These are phyloP conservation scores for Campoletis sonorensis DNA, from an alignment of 1,140 invertebrate species.

Conservation along the genomic window DNA sequence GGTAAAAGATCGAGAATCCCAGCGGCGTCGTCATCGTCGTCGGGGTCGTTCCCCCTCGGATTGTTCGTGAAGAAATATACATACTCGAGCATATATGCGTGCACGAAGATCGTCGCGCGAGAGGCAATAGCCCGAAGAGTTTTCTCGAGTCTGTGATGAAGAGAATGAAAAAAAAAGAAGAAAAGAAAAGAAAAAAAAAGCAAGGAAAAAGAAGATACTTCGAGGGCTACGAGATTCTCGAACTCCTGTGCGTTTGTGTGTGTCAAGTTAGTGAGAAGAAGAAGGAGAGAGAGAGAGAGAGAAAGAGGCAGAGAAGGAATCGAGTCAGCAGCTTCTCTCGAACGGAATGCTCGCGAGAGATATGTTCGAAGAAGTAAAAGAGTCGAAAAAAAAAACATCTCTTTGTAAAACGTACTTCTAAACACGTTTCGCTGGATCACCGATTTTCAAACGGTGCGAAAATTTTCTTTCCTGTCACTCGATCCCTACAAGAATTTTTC, in stretches of 20 bases:
- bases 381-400: background rate
- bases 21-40: slow-evolving; percentile 38
- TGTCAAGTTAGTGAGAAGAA: background rate
- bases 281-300: background rate
- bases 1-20: slow-evolving; percentile 23
- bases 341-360: slow-evolving; percentile 22
- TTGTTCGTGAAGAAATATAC: slow-evolving; percentile 53
- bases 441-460: slow-evolving; percentile 5
- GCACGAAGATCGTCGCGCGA: slow-evolving; percentile 44
- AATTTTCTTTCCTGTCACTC: background rate
- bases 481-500: background rate
- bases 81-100: slow-evolving; percentile 51
- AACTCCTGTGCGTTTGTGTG: background rate
- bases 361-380: slow-evolving; percentile 3
- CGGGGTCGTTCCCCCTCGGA: slow-evolving; percentile 56
- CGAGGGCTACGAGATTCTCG: slow-evolving; percentile 18
- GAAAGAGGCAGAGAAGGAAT: background rate
- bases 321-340: slow-evolving; percentile 37
- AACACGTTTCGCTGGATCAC: slow-evolving; percentile 19
- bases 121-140: slow-evolving; percentile 37
- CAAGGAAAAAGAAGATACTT: slow-evolving; percentile 22
- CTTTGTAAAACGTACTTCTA: slow-evolving; percentile 5
- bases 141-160: background rate
- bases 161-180: slow-evolving; percentile 23
- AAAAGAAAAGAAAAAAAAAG: background rate